Conservation (phyloP, 2,113 vertebrate genomes). For the Xiphophorus couchianus region DNA sequence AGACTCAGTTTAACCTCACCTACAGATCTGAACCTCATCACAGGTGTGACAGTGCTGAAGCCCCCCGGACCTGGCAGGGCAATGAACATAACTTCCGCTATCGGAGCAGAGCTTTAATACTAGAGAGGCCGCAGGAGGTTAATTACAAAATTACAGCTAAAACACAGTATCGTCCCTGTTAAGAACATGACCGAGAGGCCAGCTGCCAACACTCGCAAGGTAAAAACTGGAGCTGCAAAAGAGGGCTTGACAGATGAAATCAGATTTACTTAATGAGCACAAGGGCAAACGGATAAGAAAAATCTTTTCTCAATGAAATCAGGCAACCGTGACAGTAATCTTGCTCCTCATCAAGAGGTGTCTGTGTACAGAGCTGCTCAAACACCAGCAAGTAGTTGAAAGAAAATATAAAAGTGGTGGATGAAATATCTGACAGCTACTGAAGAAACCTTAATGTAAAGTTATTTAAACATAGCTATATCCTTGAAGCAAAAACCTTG, state of each 20-base stretch:
- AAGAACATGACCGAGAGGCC: not conserved
- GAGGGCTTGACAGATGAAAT: slow-evolving; percentile 7
- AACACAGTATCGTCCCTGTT: not conserved
- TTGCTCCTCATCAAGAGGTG: slow-evolving; percentile 16
- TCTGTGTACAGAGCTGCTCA: slow-evolving; percentile 17
- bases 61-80: not conserved
- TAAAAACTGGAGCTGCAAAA: not conserved
- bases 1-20: slow-evolving; percentile 1
- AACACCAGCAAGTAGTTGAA: slow-evolving; percentile 11
- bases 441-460: not conserved
- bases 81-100: slow-evolving; percentile 31
- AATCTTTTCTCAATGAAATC: slow-evolving; percentile 32
- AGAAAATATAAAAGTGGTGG: slow-evolving; percentile 17
- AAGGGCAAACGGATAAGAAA: slow-evolving; percentile 32
- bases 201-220: not conserved
- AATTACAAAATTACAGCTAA: slow-evolving; percentile 42
- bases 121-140: slow-evolving; percentile 26
- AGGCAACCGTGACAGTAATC: slow-evolving; percentile 40
- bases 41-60: slow-evolving; percentile 9
- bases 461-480: too few species aligned
- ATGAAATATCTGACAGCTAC: not conserved
- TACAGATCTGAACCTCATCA: slow-evolving; percentile 8
- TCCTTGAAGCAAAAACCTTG: too few species aligned
- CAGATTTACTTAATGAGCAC: slow-evolving; percentile 20
- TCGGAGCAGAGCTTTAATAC: slow-evolving; percentile 16